Base-by-base conservation (phyloP, 2,797 vertebrate genomes). In the Enteromius afrohamiltoni region DNA sequence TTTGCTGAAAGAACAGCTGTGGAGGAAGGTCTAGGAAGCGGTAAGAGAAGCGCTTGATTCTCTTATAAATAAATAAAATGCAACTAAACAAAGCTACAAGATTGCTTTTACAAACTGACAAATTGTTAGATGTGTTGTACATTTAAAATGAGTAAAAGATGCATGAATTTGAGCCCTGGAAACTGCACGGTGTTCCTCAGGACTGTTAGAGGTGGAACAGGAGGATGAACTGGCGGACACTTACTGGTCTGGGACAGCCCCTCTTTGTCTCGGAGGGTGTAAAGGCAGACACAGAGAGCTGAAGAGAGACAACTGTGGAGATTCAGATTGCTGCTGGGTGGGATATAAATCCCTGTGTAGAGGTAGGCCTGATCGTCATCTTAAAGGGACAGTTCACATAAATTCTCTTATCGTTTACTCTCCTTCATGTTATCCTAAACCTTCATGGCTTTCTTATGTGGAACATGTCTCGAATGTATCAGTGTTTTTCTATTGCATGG, bases 311-410 rank as follows among this genome's bases (percentile, higher is more conserved):
- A 93, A n/a, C 62, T 97, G 96, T 11, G 96, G 96, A 62, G 92
- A 95, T 7, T 95, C 94, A 0, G 92, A 90, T 91, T 97, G 96
- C 92, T 97, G 95, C 92, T 96, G 96, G 96, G 77, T 96, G 16
- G 95, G 96, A 80, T 95, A 93, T 90, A 96, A 96, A 77, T 95
- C 96, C 58, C 92, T 96, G 83, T 96, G 95, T 89, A 91, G 93
- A 94, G 95, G 96, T 96, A 89, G 83, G 51, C 34, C 31, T 49
- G 19, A 62, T 34, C 8, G 8, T 29, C 2, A 75, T 42, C 17
- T 29, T 29, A 49, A 79, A 64, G 26, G 60, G 60, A 31, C 60
- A 3, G 26, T 31, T 31, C 62, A 31, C 26, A 64, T 16, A 31
- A 16, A 62, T 62, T 16, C 6, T 29, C 0, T 64, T 14, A 31